phyloP scores from a whole-genome alignment of 1,140 invertebrate species.

The Olivierus martensii region DNA sequence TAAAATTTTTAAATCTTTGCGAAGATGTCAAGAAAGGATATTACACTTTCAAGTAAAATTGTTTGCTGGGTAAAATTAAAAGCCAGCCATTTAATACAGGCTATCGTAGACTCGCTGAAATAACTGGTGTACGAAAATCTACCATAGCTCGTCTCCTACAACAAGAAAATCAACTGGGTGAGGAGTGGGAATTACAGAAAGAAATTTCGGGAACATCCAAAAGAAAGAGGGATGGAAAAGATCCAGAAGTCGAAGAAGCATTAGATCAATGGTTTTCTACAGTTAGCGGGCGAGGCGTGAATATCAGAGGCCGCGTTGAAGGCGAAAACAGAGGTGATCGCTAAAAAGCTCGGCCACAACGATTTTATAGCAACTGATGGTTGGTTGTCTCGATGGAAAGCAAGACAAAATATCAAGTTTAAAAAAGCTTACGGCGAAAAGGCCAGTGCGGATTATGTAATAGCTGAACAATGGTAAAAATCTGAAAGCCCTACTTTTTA shows the following conservation, averaged over 20 bases:
- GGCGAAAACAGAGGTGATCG: constrained; percentile 18
- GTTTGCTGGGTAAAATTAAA: constrained; percentile 1
- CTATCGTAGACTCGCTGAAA: constrained; percentile 3
- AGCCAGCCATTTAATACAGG: background rate
- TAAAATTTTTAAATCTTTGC: background rate
- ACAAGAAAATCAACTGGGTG: constrained; percentile 1
- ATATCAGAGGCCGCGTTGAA: constrained; percentile 18
- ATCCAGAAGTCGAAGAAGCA: constrained; percentile 20
- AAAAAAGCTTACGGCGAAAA: constrained; percentile 8
- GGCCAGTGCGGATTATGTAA: background rate
- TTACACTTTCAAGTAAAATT: background rate
- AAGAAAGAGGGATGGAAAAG: constrained; percentile 9
- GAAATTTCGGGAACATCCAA: constrained; percentile 4
- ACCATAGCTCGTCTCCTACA: constrained; percentile 1
- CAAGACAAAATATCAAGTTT: constrained; percentile 14
- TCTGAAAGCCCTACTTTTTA: constrained; percentile 1
- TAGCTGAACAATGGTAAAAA: constrained; percentile 4
- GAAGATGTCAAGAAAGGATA: constrained; percentile 1
- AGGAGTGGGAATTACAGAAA: constrained; percentile 1
- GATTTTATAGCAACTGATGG: constrained; percentile 25
- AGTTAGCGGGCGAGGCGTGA: constrained; percentile 9
- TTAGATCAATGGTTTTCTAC: constrained; percentile 16
- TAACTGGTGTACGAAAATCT: constrained; percentile 6
- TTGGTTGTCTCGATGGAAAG: constrained; percentile 20
- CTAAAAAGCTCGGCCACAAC: constrained; percentile 13